Conservation (phyloP, 2,797 vertebrate species). For the Babyrousa celebensis region DNA sequence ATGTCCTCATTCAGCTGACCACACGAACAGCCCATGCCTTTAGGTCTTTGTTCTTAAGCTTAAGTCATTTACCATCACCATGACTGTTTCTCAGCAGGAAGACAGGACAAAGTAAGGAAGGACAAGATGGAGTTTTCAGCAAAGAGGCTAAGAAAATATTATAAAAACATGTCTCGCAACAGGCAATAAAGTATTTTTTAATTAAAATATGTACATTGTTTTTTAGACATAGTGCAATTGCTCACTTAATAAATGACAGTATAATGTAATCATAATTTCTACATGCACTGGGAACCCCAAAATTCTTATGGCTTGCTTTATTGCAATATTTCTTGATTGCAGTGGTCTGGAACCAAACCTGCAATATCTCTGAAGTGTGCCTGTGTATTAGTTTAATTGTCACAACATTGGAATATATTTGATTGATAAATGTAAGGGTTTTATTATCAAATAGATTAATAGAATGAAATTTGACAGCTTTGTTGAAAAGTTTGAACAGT, state of each 20-base stretch:
- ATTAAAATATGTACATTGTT: not conserved
- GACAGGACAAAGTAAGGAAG: no score
- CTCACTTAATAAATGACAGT: not conserved
- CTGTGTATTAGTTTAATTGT: not conserved
- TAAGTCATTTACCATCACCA: no score
- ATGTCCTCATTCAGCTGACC: no score
- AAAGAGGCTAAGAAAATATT: no score
- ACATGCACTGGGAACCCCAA: not conserved
- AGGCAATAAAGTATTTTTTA: not conserved
- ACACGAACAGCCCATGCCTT: no score
- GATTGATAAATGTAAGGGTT: not conserved
- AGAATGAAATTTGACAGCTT: not conserved
- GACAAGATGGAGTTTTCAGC: no score
- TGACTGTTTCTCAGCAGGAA: no score
- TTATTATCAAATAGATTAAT: not conserved
- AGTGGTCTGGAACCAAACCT: not conserved
- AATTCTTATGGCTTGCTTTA: not conserved
- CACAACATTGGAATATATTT: not conserved
- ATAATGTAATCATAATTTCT: not conserved
- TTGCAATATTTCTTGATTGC: not conserved
- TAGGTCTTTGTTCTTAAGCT: no score
- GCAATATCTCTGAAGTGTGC: not conserved
- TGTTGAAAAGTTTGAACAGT: not conserved
- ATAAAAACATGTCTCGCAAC: no score
- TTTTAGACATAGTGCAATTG: not conserved